Conservation (phyloP, 2,113 vertebrate species). For the Python bivittatus region DNA sequence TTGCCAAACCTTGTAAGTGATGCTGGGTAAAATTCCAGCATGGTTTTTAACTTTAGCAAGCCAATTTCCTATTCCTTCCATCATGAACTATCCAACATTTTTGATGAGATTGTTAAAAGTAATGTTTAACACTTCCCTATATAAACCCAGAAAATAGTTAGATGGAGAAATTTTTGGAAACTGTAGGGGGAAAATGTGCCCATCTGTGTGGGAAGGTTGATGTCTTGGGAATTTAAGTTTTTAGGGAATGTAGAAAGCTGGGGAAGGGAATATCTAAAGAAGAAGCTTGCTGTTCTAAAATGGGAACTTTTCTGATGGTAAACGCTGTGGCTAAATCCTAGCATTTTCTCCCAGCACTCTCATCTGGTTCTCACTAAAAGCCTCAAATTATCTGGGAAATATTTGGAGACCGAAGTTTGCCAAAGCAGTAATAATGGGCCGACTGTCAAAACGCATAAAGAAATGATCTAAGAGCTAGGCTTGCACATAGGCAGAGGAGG, state of each 20-base stretch:
- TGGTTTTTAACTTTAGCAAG: too few species aligned
- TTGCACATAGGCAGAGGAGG: neutral
- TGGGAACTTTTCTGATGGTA: neutral
- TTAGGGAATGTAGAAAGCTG: neutral
- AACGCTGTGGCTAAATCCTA: neutral
- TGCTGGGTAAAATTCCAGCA: too few species aligned
- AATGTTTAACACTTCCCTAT: too few species aligned
- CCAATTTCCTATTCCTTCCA: too few species aligned
- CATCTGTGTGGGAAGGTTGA: neutral
- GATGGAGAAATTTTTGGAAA: too few species aligned
- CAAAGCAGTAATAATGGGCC: neutral
- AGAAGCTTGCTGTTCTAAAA: neutral
- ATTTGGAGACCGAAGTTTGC: neutral
- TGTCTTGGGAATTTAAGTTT: neutral
- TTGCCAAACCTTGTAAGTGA: too few species aligned
- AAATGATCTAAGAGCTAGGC: neutral
- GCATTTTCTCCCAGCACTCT: neutral
- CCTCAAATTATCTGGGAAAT: slow-evolving; percentile 6
- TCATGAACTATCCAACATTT: too few species aligned
- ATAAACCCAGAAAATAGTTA: too few species aligned
- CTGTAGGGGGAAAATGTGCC: neutral
- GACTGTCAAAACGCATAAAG: neutral
- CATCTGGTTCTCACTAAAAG: neutral
- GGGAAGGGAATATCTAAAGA: neutral
- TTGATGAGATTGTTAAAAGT: too few species aligned